phyloP scores from a whole-genome alignment of 1,140 invertebrate species.

The Ceratina calcarata region DNA sequence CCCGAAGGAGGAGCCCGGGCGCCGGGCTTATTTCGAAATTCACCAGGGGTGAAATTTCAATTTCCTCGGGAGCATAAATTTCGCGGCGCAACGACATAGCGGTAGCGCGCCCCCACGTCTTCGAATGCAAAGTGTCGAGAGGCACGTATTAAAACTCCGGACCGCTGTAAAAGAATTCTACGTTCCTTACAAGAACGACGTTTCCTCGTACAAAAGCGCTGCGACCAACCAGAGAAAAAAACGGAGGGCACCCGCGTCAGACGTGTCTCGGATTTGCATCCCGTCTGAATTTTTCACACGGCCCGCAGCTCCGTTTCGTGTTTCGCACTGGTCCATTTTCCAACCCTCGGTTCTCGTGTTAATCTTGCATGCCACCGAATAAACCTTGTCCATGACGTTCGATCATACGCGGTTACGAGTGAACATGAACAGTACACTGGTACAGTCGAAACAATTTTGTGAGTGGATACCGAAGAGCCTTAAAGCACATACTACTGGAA shows the following conservation, averaged over 20 bases:
- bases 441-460: no score
- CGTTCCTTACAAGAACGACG: constrained; percentile 4
- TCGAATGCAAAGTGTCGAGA: constrained; percentile 19
- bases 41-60: constrained; percentile 39
- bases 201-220: not conserved
- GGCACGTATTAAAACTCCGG: constrained; percentile 34
- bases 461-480: no score
- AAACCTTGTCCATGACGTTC: not conserved
- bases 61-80: constrained; percentile 40
- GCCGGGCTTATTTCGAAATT: constrained; percentile 31
- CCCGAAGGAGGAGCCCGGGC: not conserved
- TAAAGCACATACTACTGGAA: no score
- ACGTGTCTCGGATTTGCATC: constrained; percentile 35
- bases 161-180: constrained; percentile 29
- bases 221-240: not conserved
- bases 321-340: not conserved
- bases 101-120: constrained; percentile 9
- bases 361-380: constrained; percentile 6
- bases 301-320: not conserved
- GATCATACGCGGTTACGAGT: not conserved
- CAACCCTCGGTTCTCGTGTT: constrained; percentile 3
- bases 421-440: not conserved
- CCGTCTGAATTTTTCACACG: constrained; percentile 35
- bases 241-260: not conserved
- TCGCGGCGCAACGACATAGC: not conserved